Evolutionary conservation across 1,140 invertebrate species (phyloP).

Genomic region (Hermatobates lingyangjiaoensis): DNA sequence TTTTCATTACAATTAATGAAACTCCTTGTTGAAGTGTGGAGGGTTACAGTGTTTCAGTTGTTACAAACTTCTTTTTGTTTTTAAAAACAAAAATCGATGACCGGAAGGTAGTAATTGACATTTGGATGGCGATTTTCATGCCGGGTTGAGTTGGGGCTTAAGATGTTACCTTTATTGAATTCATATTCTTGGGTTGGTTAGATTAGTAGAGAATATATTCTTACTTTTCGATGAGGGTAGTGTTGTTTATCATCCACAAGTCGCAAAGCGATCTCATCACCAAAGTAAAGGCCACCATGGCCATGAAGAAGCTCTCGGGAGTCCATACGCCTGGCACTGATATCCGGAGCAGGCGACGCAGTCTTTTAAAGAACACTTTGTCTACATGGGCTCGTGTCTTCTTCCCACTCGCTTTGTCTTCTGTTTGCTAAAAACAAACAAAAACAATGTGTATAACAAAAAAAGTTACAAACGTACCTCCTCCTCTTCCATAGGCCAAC

Average conservation of each 20-base stretch:
- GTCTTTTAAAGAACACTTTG: slow-evolving; percentile 57
- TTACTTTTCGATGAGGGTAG: slow-evolving; percentile 81
- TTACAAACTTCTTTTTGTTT: background rate
- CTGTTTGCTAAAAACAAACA: no score
- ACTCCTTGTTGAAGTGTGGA: no score
- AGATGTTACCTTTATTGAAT: background rate
- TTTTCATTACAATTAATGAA: no score
- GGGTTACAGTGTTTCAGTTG: no score
- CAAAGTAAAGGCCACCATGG: slow-evolving; percentile 61
- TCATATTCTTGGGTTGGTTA: background rate
- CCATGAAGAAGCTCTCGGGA: slow-evolving; percentile 56
- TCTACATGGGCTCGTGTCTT: slow-evolving; percentile 69
- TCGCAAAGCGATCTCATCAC: slow-evolving; percentile 82
- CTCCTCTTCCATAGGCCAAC: no score
- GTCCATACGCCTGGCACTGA: slow-evolving; percentile 59
- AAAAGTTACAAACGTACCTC: no score
- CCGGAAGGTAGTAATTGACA: background rate
- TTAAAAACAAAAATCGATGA: background rate
- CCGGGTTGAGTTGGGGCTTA: background rate
- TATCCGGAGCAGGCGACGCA: slow-evolving; percentile 58
- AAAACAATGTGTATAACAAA: no score
- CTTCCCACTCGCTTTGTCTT: no score
- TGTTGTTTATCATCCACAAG: slow-evolving; percentile 90
- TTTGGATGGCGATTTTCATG: background rate
- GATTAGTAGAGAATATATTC: slow-evolving; percentile 2